These are phyloP conservation scores for Cyrtodaria siliqua DNA, from an alignment of 2,888 invertebrate species.

Conservation along the genomic window DNA sequence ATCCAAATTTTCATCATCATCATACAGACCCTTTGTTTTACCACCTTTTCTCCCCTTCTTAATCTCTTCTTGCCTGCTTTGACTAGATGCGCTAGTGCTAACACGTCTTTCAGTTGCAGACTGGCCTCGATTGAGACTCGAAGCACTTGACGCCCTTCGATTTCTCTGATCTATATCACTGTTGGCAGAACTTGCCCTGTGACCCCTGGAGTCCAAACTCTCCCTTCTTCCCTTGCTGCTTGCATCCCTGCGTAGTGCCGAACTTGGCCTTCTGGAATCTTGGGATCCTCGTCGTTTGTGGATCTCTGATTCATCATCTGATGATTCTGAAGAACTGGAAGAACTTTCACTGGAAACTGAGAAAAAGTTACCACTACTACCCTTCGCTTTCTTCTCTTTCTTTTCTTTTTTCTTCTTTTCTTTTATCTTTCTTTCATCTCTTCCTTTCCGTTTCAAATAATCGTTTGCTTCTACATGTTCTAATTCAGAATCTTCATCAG, in stretches of 20 bases:
- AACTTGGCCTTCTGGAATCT: conserved; percentile 29
- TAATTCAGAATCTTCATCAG: conserved; percentile 5
- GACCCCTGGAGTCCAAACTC: conserved; percentile 8
- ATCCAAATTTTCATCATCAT: conserved; percentile 60
- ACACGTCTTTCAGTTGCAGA: conserved; percentile 19
- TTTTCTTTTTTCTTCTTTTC: neutral
- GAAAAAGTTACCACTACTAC: conserved; percentile 18
- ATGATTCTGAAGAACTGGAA: conserved; percentile 6
- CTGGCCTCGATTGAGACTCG: neutral
- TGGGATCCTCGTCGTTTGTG: conserved; percentile 11
- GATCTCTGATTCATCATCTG: conserved; percentile 17
- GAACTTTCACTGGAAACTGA: conserved; percentile 35
- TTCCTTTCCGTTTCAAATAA: neutral
- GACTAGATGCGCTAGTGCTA: conserved; percentile 59
- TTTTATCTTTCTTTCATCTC: neutral
- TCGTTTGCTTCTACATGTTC: conserved; percentile 14
- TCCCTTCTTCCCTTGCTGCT: conserved; percentile 4
- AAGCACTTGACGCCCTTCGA: conserved; percentile 10
- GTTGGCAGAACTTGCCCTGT: conserved; percentile 12
- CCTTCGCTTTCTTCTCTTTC: conserved; percentile 4
- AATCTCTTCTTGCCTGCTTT: conserved; percentile 17
- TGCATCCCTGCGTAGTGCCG: conserved; percentile 35
- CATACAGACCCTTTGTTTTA: conserved; percentile 35
- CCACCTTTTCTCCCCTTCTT: conserved; percentile 14
- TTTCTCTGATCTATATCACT: neutral